Evolutionary conservation across 2,113 vertebrate species (phyloP), one percentile per base, ranked within the genome.

Genomic region (Morphnarchus princeps): DNA sequence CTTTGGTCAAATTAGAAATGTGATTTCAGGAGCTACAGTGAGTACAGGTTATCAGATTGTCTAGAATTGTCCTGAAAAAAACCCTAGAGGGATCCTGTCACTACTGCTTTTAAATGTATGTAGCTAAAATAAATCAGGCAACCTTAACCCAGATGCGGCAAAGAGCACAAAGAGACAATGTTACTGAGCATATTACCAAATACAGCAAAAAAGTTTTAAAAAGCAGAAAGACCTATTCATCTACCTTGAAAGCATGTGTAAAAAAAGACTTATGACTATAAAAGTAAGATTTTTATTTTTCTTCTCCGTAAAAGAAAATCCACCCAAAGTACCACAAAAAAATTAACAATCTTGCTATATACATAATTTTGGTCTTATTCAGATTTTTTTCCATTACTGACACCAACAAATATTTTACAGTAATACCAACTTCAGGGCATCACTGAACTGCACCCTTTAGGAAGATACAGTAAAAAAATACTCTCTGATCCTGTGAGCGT

Each of bases 271-370:
- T 83, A 42, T 11, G 10, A 26, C 29, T 43, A n/a, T 14, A 58
- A 74, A n/a, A 36, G 3, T 26, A 24, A 31, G 6, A 43, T 15
- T 25, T 79, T 47, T 29, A 10, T 47, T 87, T 69, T 66, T 28
- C 20, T 61, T 13, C 9, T 76, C 7, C 20, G 72, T 47, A 47
- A 52, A 90, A 69, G 22, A 62, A 78, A 69, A 66, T 9, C 18
- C 19, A 57, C 5, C 7, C 10, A n/a, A 71, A 90, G 19, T 24
- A 63, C 19, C 7, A 9, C 16, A 8, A 8, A 16, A 61, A 89
- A 31, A 7, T 22, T 34, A 65, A n/a, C 5, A 54, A 7, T 3
- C 6, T 45, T 2, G 1, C 19, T 28, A 5, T 3, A 66, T 29
- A 17, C 1, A 36, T 5, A 19, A 57, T 19, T 86, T 21, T 19